phyloP scores from a whole-genome alignment of 2,113 vertebrate genomes.

The Chaetodon auriga region DNA sequence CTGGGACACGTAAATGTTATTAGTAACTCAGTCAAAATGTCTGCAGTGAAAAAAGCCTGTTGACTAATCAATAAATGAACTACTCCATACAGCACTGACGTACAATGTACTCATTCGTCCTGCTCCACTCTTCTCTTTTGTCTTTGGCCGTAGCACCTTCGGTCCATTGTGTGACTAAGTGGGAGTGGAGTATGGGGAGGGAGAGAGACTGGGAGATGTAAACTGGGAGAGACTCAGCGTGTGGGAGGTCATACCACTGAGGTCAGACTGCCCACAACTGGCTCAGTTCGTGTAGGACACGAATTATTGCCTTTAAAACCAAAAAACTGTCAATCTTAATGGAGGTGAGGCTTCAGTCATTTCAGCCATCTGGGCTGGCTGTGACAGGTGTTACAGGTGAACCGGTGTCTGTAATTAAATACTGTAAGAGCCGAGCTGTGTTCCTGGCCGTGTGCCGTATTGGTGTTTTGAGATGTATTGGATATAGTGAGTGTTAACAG shows the following conservation, averaged over 20 bases:
- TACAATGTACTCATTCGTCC: neutral
- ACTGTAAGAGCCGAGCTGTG: conserved; percentile 10
- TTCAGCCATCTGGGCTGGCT: conserved; percentile 4
- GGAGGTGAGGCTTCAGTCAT: conserved; percentile 3
- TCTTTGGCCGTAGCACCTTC: neutral
- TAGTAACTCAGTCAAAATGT: neutral
- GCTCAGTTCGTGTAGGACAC: neutral
- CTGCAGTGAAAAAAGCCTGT: neutral
- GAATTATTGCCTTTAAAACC: conserved; percentile 4
- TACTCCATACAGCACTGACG: neutral
- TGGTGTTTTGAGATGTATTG: conserved; percentile 27
- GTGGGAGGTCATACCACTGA: conserved; percentile 41
- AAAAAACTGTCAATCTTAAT: conserved; percentile 5
- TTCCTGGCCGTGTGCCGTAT: conserved; percentile 20
- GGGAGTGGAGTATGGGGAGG: neutral
- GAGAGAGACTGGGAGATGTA: neutral
- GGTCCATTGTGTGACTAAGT: neutral
- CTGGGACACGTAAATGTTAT: neutral
- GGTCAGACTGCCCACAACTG: conserved; percentile 29
- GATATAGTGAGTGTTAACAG: conserved; percentile 16
- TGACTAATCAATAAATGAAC: neutral
- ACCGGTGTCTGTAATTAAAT: conserved; percentile 34
- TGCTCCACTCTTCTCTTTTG: neutral
- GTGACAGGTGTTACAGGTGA: conserved; percentile 44
- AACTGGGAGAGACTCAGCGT: neutral